Base-by-base conservation (phyloP, 2,797 vertebrate genomes). In the Psittacula derbiana region DNA sequence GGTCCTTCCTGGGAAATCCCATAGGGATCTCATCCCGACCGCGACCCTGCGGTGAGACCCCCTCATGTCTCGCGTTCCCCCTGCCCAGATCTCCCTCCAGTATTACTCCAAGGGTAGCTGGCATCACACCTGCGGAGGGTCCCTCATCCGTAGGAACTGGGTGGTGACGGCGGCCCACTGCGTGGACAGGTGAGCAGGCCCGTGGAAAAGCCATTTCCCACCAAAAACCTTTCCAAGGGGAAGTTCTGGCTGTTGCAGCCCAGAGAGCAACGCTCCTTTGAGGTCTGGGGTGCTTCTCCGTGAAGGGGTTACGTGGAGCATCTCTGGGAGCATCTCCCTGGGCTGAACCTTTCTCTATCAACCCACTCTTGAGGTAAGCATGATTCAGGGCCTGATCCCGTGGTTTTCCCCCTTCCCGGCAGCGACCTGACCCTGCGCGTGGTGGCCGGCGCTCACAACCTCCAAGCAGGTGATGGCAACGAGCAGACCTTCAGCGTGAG, bases 151-250 rank as follows among this genome's bases (percentile, higher is more conserved):
- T 61, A 96, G 16, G 6, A 97, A 98, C 96, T 99, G 99, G 98
- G 99, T 99, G 73, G 94, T 99, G 98, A 99, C 98, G 0, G 99
- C 99, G 3, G 99, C 99, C 95, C 99, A 99, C 95, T 99, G 99
- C 30, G 98, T 99, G 43, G 98, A 98, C 95, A 87, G 80, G 99
- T 99, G 67, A 93, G 95, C 1, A 8, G 58, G 27, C 6, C 2
- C 1, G 0, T 14, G 1, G 6, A 20, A 28, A 33, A 47, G 8
- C 25, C 5, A 0, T 28, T 81, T 30, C 19, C 25, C 57, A 50
- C 16, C 40, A 4, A 16, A 55, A 70, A 1, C 44, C 40, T 52
- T 27, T 0, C 44, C 44, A 0, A 6, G 30, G 19, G 11, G 4
- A 14, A 20, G 5, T 4, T 24, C 11, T 0, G 62, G 1, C 33